These are phyloP conservation scores for Propithecus deckenii DNA, from an alignment of 2,797 vertebrate species.

Conservation along the genomic window DNA sequence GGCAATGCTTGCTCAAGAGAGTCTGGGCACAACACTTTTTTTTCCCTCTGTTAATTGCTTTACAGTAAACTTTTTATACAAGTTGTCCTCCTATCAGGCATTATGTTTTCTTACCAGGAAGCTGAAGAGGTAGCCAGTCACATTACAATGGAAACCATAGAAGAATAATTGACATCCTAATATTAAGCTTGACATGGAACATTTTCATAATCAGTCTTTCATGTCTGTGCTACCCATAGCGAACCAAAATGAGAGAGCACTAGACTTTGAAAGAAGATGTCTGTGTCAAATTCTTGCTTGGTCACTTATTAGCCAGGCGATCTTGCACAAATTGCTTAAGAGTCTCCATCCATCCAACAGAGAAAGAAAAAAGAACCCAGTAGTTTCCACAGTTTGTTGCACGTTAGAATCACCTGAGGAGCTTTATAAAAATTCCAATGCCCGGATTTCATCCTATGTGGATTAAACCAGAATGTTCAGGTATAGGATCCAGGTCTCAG, in stretches of 20 bases:
- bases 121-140: neutral
- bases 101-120: conserved; percentile 60
- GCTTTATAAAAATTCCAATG: neutral
- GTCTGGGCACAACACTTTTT: neutral
- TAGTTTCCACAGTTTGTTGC: neutral
- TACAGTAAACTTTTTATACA: neutral
- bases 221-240: neutral
- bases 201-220: neutral
- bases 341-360: neutral
- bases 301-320: neutral
- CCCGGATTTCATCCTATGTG: neutral
- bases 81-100: conserved; percentile 16
- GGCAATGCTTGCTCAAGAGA: neutral
- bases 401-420: neutral
- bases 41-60: conserved; percentile 59
- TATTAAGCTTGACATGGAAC: neutral
- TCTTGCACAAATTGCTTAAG: neutral
- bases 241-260: neutral
- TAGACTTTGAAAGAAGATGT: neutral
- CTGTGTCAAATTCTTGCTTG: neutral
- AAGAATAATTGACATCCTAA: neutral
- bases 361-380: neutral
- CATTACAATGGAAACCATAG: neutral
- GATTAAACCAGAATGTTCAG: neutral
- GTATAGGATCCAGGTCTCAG: neutral